A percentile compares a stretch with the other conserved stretches of the same genome.
These are phyloP conservation scores for Diabrotica undecimpunctata DNA, from an alignment of 1,140 invertebrate species.

Conservation along the genomic window DNA sequence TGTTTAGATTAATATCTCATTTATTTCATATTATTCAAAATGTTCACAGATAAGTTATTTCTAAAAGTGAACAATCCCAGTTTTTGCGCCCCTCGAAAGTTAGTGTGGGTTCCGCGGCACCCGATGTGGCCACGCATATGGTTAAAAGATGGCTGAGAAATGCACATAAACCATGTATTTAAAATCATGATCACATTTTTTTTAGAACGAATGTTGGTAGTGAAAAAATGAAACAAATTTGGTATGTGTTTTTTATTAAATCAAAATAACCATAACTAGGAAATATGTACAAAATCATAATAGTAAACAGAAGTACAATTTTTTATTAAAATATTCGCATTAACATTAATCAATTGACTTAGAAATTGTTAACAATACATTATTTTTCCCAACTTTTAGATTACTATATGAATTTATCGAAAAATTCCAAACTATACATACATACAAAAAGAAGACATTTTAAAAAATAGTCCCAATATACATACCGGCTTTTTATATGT, in stretches of 20 bases:
- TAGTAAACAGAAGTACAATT: slow-evolving; percentile 15
- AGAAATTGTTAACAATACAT: slow-evolving; percentile 3
- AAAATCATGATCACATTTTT: too few relatives aligned
- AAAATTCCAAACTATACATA: not conserved
- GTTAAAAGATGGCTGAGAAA: too few relatives aligned
- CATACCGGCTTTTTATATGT: too few relatives aligned
- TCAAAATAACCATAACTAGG: slow-evolving; percentile 20
- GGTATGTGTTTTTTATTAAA: slow-evolving; percentile 18
- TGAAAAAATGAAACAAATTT: not conserved
- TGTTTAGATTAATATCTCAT: too few relatives aligned
- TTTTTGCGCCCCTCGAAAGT: too few relatives aligned
- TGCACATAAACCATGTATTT: too few relatives aligned
- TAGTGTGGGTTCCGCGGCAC: too few relatives aligned
- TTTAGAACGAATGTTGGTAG: not conserved
- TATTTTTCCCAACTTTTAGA: not conserved
- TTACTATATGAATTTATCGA: not conserved
- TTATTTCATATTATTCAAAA: too few relatives aligned
- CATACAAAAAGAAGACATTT: not conserved
- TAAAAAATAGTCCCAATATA: not conserved
- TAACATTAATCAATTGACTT: not conserved
- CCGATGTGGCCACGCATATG: too few relatives aligned
- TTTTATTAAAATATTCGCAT: slow-evolving; percentile 15
- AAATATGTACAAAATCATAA: slow-evolving; percentile 16
- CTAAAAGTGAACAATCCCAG: too few relatives aligned
- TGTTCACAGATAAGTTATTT: too few relatives aligned